Percentiles rank a stretch among this genome's conserved stretches.
Conservation (phyloP, 2,888 invertebrate genomes). For the Acanthoscelides obtectus region DNA sequence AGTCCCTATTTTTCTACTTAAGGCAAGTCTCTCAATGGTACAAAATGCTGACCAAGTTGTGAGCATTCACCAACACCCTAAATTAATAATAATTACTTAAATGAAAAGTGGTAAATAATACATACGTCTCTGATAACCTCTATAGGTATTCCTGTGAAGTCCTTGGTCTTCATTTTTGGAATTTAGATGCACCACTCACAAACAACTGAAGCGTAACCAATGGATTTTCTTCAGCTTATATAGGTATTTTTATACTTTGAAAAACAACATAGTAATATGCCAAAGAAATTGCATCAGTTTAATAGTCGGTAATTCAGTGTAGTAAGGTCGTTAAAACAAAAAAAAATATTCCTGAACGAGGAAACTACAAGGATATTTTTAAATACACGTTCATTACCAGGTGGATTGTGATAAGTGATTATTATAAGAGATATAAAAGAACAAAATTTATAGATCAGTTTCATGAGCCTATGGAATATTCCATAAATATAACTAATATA, state of each 20-base stretch:
- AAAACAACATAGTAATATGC: background rate
- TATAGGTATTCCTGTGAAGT: slow-evolving; percentile 4
- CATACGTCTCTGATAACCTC: slow-evolving; percentile 10
- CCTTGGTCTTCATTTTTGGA: slow-evolving; percentile 3
- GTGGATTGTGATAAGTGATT: no score
- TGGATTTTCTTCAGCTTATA: background rate
- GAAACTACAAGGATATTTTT: background rate
- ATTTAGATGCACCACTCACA: background rate
- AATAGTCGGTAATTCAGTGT: background rate
- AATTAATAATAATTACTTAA: no score
- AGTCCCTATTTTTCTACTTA: no score
- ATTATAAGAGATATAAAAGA: no score
- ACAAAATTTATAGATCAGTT: no score
- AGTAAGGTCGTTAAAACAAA: background rate
- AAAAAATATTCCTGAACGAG: background rate
- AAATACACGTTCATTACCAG: no score
- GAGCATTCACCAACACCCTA: no score
- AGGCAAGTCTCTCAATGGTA: no score
- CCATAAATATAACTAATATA: no score
- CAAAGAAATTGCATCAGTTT: background rate
- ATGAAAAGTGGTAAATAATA: no score
- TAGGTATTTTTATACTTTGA: background rate
- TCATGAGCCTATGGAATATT: no score
- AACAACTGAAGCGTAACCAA: background rate
- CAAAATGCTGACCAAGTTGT: no score